Conservation (phyloP, 2,888 invertebrate genomes). For the Plagodis pulveraria region DNA sequence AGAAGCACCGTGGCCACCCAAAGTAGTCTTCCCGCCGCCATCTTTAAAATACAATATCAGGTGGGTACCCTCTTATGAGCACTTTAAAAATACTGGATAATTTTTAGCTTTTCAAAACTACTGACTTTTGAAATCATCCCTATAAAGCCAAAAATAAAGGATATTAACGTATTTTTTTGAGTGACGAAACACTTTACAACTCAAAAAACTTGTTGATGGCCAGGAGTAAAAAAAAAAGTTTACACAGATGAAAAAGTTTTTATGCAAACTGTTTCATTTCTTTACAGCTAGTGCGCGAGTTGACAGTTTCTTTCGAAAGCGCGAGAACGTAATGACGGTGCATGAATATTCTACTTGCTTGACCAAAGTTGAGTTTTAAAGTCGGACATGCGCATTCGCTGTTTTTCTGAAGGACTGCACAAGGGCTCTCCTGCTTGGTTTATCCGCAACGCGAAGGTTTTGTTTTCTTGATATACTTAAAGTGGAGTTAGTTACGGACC, state of each 20-base stretch:
- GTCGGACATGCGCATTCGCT: slow-evolving; percentile 65
- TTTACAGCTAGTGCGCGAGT: slow-evolving; percentile 38
- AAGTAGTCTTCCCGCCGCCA: slow-evolving; percentile 68
- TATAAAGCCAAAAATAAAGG: slow-evolving; percentile 6
- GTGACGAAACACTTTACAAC: not conserved
- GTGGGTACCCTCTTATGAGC: slow-evolving; percentile 7
- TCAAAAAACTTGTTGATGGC: not conserved
- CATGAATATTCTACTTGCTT: slow-evolving; percentile 51
- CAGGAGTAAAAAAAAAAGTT: not conserved
- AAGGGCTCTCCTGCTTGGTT: slow-evolving; percentile 28
- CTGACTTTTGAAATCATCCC: slow-evolving; percentile 22
- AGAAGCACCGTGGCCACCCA: slow-evolving; percentile 71
- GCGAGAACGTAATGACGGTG: slow-evolving; percentile 65
- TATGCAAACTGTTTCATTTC: slow-evolving; percentile 10
- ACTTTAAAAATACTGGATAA: slow-evolving; percentile 28
- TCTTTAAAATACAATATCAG: slow-evolving; percentile 40
- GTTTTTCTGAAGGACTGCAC: slow-evolving; percentile 15
- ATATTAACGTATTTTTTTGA: not conserved
- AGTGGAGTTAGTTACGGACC: too few relatives aligned
- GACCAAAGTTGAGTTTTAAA: slow-evolving; percentile 52
- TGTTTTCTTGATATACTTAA: too few relatives aligned
- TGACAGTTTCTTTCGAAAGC: slow-evolving; percentile 60
- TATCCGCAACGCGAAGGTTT: slow-evolving; percentile 6
- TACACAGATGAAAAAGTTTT: not conserved
- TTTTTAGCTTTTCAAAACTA: slow-evolving; percentile 20